phyloP scores from a whole-genome alignment of 2,888 invertebrate genomes.

The Eupithecia tripunctaria region DNA sequence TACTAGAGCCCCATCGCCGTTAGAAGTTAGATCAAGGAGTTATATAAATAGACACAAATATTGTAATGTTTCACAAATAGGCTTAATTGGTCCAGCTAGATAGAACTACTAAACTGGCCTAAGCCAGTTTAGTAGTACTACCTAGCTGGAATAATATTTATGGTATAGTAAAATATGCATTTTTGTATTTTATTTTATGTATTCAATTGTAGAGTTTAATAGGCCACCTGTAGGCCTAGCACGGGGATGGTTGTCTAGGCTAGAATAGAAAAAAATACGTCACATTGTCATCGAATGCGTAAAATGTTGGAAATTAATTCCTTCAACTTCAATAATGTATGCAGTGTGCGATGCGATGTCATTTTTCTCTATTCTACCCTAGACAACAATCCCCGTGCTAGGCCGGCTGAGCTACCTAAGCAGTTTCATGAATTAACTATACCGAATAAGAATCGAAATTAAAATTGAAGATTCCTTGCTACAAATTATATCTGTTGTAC shows the following conservation, averaged over 20 bases:
- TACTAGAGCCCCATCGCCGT: background rate
- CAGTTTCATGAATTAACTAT: slow-evolving; percentile 21
- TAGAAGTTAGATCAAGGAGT: background rate
- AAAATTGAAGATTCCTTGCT: slow-evolving; percentile 1
- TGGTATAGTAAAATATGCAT: slow-evolving; percentile 7
- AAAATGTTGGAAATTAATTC: too few relatives aligned
- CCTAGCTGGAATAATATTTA: slow-evolving; percentile 3
- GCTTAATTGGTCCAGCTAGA: background rate
- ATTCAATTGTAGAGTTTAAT: background rate
- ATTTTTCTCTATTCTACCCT: too few relatives aligned
- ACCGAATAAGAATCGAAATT: slow-evolving; percentile 16
- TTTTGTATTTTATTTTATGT: background rate
- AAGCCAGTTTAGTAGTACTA: background rate
- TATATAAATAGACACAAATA: background rate
- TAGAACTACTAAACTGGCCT: too few relatives aligned
- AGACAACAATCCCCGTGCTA: too few relatives aligned
- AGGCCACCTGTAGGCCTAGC: too few relatives aligned
- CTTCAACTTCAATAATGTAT: too few relatives aligned
- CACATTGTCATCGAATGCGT: too few relatives aligned
- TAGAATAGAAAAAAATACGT: too few relatives aligned
- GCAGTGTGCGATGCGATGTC: too few relatives aligned
- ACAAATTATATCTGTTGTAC: background rate
- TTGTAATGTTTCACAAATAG: background rate
- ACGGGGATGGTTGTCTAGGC: too few relatives aligned
- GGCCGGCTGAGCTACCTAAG: background rate